Percentiles rank a stretch among this genome's conserved stretches.
These are phyloP conservation scores for Spinibarbus caldwelli DNA, from an alignment of 2,797 vertebrate species.

Conservation along the genomic window DNA sequence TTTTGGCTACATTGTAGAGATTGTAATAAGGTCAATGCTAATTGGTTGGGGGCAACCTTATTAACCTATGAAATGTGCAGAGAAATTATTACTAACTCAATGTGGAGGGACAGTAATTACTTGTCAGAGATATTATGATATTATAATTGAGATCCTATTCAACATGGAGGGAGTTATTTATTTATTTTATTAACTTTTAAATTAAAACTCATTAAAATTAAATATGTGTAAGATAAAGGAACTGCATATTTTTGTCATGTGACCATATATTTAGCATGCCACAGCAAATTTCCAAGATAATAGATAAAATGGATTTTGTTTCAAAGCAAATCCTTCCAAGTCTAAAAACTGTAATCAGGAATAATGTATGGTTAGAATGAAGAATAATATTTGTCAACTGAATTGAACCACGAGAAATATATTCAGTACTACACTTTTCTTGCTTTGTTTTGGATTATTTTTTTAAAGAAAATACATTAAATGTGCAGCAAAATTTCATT, in stretches of 20 bases:
- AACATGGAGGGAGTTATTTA: not conserved
- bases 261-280: too few species aligned
- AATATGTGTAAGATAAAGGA: not conserved
- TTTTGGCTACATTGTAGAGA: slow-evolving; percentile 33
- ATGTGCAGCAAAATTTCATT: not conserved
- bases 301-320: not conserved
- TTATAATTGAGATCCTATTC: not conserved
- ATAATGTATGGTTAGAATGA: not conserved
- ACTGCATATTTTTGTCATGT: not conserved
- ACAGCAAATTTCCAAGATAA: not conserved
- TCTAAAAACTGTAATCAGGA: not conserved
- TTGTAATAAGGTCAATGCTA: slow-evolving; percentile 55
- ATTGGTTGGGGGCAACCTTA: slow-evolving; percentile 40
- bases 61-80: slow-evolving; percentile 28
- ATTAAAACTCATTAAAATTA: not conserved
- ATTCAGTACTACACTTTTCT: not conserved
- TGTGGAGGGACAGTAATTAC: slow-evolving; percentile 40
- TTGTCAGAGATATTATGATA: slow-evolving; percentile 20
- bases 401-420: not conserved
- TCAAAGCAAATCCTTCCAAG: not conserved
- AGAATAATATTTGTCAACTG: not conserved
- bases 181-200: not conserved
- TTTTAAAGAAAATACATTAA: not conserved
- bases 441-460: not conserved
- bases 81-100: slow-evolving; percentile 4